Conservation (phyloP, 2,888 invertebrate genomes). For the Amaurobius ferox region DNA sequence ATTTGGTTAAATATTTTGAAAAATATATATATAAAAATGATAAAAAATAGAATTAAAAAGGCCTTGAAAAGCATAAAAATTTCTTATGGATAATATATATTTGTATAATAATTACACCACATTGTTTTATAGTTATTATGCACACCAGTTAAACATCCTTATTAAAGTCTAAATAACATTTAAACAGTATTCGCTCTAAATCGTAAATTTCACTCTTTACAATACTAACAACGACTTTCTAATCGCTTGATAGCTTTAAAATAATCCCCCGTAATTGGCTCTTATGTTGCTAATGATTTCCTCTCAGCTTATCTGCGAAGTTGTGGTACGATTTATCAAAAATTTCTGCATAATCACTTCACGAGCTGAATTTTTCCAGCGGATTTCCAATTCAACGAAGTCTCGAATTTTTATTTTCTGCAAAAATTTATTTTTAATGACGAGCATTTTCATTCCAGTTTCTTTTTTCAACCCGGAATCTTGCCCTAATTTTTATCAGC, state of each 20-base stretch:
- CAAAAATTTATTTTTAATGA: constrained; percentile 44
- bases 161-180: neutral
- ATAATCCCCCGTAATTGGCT: constrained; percentile 3
- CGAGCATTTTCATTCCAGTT: neutral
- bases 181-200: neutral
- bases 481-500: constrained; percentile 5
- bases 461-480: constrained; percentile 5
- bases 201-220: neutral
- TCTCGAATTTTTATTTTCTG: constrained; percentile 12
- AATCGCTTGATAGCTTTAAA: constrained; percentile 1
- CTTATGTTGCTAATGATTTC: constrained; percentile 5
- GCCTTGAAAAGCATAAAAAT: too few species aligned
- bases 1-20: too few species aligned
- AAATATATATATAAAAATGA: too few species aligned
- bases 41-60: too few species aligned
- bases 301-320: neutral
- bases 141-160: neutral
- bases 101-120: neutral
- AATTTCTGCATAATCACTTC: neutral
- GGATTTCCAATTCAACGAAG: constrained; percentile 17
- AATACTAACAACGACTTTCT: constrained; percentile 4
- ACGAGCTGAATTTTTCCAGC: constrained; percentile 10
- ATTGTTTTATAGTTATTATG: neutral
- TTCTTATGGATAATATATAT: too few species aligned
- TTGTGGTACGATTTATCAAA: constrained; percentile 5